These are phyloP conservation scores for Ceyx melanurus DNA, from an alignment of 2,113 vertebrate genomes.

Conservation along the genomic window DNA sequence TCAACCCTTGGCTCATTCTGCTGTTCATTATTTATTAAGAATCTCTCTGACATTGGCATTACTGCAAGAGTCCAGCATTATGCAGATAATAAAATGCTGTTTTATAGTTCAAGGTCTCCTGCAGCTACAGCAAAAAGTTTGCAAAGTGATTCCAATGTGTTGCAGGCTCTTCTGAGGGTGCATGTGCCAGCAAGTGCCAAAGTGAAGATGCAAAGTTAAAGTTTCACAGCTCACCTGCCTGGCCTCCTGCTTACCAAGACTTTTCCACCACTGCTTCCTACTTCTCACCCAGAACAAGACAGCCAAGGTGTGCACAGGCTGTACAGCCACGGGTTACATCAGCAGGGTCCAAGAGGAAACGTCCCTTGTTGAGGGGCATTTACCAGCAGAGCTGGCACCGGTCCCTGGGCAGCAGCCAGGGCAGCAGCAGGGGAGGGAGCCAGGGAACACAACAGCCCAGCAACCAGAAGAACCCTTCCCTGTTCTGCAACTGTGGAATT, in stretches of 20 bases:
- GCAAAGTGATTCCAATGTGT: conserved; percentile 52
- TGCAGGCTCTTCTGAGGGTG: conserved; percentile 46
- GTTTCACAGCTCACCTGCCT: neutral
- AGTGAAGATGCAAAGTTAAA: neutral
- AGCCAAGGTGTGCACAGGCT: neutral
- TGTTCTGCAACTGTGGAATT: too few relatives aligned
- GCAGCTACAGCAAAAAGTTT: conserved; percentile 72
- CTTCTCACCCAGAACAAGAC: neutral
- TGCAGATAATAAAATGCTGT: conserved; percentile 67
- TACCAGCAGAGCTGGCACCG: neutral
- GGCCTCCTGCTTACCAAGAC: neutral
- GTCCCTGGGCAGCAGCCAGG: neutral
- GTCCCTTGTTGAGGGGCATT: neutral
- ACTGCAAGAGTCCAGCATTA: conserved; percentile 53
- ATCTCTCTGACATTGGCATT: conserved; percentile 49
- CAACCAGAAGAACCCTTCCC: neutral
- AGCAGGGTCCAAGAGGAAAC: neutral
- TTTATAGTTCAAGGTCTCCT: conserved; percentile 70
- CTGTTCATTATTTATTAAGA: conserved; percentile 77
- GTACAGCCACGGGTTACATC: fast-evolving
- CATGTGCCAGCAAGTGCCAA: neutral
- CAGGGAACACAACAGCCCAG: fast-evolving
- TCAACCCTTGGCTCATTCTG: conserved; percentile 67
- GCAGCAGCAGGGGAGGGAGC: neutral
- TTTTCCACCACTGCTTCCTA: neutral